phyloP scores from a whole-genome alignment of 2,797 vertebrate species.

The Bucorvus abyssinicus region DNA sequence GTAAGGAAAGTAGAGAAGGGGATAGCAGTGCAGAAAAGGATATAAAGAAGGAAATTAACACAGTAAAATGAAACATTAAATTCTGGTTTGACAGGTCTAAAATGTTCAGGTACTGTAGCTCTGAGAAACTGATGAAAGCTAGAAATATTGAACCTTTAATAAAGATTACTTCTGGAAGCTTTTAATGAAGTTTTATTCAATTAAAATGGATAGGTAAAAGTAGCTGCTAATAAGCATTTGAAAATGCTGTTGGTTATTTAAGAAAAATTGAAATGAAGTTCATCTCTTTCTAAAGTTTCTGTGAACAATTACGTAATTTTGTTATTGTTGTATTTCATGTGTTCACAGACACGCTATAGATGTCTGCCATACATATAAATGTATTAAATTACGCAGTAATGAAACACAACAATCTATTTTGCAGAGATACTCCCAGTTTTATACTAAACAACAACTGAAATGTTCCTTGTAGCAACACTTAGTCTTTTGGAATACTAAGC shows the following conservation, averaged over 20 bases:
- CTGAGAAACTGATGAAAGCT: background rate
- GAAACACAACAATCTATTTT: background rate
- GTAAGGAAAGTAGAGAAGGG: background rate
- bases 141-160: background rate
- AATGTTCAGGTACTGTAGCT: background rate
- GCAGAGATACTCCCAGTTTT: background rate
- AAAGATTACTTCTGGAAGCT: background rate
- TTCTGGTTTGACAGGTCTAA: background rate
- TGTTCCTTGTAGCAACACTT: background rate
- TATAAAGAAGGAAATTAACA: background rate
- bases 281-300: background rate
- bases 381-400: background rate
- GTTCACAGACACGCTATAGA: background rate
- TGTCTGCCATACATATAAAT: background rate
- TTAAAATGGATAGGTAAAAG: slow-evolving; percentile 2
- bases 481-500: background rate
- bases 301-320: background rate
- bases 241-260: background rate
- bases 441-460: background rate
- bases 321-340: background rate
- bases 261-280: background rate
- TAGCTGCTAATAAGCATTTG: background rate
- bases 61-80: background rate
- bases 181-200: background rate
- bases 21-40: background rate